Evolutionary conservation across 2,888 invertebrate species (phyloP).

Genomic region (Thymelicus acteon): DNA sequence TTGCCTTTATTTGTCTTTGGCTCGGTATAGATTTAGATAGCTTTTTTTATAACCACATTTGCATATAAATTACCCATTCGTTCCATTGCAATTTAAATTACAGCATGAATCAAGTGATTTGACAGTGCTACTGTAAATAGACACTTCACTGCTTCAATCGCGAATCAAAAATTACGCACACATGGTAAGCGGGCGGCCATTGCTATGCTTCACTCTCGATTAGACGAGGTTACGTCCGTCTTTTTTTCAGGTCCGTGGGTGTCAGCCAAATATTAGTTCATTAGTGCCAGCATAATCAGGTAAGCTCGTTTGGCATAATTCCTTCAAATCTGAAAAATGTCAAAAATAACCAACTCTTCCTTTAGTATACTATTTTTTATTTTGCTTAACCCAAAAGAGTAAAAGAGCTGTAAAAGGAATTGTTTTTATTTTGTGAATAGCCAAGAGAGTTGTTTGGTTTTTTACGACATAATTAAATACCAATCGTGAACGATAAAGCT

Average conservation of each 20-base stretch:
- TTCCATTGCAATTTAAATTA: too few species aligned
- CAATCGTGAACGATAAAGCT: conserved; percentile 21
- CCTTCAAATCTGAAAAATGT: neutral
- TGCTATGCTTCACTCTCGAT: too few species aligned
- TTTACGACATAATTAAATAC: conserved; percentile 35
- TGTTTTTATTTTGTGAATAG: conserved; percentile 3
- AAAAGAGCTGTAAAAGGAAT: conserved; percentile 1
- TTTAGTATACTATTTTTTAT: neutral
- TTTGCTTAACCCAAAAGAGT: neutral
- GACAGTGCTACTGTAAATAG: too few species aligned
- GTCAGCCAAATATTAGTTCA: too few species aligned
- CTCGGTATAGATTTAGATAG: neutral
- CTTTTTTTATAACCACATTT: neutral
- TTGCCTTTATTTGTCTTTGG: conserved; percentile 8
- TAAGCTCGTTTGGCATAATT: too few species aligned
- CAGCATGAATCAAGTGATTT: too few species aligned
- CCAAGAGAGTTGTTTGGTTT: conserved; percentile 20
- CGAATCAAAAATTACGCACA: too few species aligned
- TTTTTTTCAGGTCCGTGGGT: too few species aligned
- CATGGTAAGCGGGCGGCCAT: too few species aligned
- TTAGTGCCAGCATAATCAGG: too few species aligned
- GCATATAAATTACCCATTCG: neutral
- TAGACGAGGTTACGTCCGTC: too few species aligned
- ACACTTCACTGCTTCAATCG: too few species aligned
- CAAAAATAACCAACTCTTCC: neutral